Evolutionary conservation across 2,797 vertebrate genomes (phyloP).

Genomic region (Lutra lutra): DNA sequence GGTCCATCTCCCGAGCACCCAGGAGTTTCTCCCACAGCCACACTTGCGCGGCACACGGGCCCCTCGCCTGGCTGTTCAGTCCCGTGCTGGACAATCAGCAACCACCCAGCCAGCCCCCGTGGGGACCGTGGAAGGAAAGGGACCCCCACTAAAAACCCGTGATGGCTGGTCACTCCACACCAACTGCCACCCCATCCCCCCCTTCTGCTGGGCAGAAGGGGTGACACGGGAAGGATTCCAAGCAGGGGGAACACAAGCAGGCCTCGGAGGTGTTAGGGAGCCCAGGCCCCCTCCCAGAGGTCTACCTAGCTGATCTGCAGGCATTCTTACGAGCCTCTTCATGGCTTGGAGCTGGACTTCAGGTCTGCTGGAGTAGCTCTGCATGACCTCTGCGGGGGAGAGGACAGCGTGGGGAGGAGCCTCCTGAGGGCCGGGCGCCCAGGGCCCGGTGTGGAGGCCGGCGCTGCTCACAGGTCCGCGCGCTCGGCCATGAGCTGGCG

Average conservation of each 20-base stretch:
- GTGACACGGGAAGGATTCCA: fast-evolving
- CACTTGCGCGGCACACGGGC: fast-evolving
- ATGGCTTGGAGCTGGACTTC: slow-evolving; percentile 83
- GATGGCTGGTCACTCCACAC: no score
- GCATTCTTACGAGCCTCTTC: slow-evolving; percentile 74
- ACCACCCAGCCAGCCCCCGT: fast-evolving
- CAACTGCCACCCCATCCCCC: no score
- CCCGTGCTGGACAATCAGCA: fast-evolving
- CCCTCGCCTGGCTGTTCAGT: fast-evolving
- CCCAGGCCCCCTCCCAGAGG: no score
- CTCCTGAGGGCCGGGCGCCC: not conserved
- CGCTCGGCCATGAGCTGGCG: fast-evolving
- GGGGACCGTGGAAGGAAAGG: fast-evolving
- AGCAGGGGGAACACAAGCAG: not conserved
- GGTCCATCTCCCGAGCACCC: no score
- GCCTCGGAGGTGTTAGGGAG: not conserved
- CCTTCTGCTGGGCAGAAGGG: not conserved
- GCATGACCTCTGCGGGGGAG: slow-evolving; percentile 84
- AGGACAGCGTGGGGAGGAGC: not conserved
- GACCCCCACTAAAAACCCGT: fast-evolving
- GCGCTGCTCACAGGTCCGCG: fast-evolving
- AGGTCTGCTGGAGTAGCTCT: slow-evolving; percentile 80
- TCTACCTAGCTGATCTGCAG: slow-evolving; percentile 80
- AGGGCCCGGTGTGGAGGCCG: no score
- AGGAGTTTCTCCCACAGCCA: not conserved